phyloP scores from a whole-genome alignment of 53 echinoderm and acorn worm species.

The Antedon mediterranea region DNA sequence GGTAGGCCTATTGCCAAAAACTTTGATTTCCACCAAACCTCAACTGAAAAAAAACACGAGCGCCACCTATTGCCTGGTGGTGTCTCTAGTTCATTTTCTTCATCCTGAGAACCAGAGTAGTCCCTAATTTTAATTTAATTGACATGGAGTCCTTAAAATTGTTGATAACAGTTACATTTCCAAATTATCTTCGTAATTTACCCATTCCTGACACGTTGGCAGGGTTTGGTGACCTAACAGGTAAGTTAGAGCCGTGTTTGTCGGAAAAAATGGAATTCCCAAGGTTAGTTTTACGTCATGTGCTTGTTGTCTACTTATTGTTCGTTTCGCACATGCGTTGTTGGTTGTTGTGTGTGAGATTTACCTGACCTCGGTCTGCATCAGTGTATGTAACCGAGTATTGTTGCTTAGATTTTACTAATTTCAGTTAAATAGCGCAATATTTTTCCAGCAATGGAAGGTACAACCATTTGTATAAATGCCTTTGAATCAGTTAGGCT shows the following conservation, averaged over 20 bases:
- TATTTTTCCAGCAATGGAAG: not conserved
- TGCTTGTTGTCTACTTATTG: not conserved
- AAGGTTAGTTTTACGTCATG: not conserved
- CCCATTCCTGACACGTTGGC: slow-evolving; percentile 22
- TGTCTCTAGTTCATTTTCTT: too few relatives aligned
- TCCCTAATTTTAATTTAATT: too few relatives aligned
- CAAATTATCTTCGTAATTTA: slow-evolving; percentile 19
- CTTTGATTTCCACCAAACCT: too few relatives aligned
- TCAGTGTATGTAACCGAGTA: not conserved
- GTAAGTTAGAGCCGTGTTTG: not conserved
- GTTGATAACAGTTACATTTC: slow-evolving; percentile 25
- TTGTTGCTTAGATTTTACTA: not conserved
- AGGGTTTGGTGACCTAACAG: slow-evolving; percentile 16
- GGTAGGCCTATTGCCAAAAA: too few relatives aligned
- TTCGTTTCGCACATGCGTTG: not conserved
- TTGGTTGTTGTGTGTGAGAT: not conserved
- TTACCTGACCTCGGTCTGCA: not conserved
- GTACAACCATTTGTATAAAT: not conserved
- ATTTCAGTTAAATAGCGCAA: not conserved
- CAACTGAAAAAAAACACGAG: too few relatives aligned
- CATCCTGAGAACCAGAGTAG: too few relatives aligned
- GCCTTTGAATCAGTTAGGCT: too few relatives aligned
- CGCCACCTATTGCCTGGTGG: too few relatives aligned
- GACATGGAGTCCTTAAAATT: slow-evolving; percentile 18
- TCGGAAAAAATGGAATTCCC: not conserved